Evolutionary conservation across 1,140 invertebrate genomes (phyloP).

Genomic region (Magallana ariakensis): DNA sequence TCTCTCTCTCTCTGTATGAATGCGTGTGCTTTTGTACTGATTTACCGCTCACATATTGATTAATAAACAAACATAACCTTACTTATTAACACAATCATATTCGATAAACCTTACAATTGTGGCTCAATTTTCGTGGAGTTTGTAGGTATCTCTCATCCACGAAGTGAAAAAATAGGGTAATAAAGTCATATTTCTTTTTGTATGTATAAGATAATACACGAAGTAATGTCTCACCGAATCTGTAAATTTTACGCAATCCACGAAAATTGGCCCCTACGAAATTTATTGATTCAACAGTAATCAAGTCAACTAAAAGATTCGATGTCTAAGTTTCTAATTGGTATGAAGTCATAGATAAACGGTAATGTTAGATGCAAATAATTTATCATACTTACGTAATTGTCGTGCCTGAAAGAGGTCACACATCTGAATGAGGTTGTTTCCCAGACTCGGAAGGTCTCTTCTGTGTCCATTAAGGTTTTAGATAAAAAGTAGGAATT

Average conservation of each 20-base stretch:
- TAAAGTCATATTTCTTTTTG: too few relatives aligned
- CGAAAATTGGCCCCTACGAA: too few relatives aligned
- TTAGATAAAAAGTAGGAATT: slow-evolving; percentile 15
- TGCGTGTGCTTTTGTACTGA: background rate
- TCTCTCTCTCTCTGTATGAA: background rate
- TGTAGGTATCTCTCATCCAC: too few relatives aligned
- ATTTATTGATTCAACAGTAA: too few relatives aligned
- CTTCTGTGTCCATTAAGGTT: background rate
- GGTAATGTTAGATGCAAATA: background rate
- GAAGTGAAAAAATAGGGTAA: too few relatives aligned
- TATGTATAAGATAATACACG: background rate
- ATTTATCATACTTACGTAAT: background rate
- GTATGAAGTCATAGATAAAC: too few relatives aligned
- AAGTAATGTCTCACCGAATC: background rate
- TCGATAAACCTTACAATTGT: background rate
- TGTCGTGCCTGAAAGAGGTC: background rate
- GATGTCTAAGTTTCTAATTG: too few relatives aligned
- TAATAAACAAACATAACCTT: background rate
- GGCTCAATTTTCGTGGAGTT: too few relatives aligned
- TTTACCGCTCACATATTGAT: background rate
- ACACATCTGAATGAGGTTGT: background rate
- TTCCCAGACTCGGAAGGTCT: background rate
- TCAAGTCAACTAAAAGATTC: too few relatives aligned
- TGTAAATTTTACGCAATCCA: background rate
- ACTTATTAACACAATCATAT: background rate